phyloP scores from a whole-genome alignment of 2,113 vertebrate genomes.

The Eulacestoma nigropectus region DNA sequence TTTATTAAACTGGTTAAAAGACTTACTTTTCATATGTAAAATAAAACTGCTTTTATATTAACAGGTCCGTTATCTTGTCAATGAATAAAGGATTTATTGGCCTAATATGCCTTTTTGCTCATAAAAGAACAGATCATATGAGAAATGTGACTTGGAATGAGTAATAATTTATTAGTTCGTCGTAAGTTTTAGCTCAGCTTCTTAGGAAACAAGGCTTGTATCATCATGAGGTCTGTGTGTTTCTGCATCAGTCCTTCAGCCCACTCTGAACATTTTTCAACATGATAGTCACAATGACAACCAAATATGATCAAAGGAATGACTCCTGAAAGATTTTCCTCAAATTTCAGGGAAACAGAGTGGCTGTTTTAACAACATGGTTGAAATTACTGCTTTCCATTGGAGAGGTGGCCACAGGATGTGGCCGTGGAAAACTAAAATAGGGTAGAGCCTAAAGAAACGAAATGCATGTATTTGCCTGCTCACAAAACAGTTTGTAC shows the following conservation, averaged over 20 bases:
- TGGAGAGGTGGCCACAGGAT: background rate
- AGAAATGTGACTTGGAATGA: conserved; percentile 18
- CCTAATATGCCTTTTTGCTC: conserved; percentile 4
- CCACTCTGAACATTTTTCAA: background rate
- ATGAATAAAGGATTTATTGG: conserved; percentile 19
- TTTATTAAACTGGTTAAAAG: background rate
- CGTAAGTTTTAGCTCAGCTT: background rate
- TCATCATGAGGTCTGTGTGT: background rate
- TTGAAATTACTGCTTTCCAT: background rate
- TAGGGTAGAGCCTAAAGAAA: background rate
- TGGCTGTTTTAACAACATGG: background rate
- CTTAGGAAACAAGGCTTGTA: background rate
- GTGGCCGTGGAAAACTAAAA: background rate
- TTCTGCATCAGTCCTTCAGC: background rate
- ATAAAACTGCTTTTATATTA: conserved; percentile 37
- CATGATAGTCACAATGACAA: background rate
- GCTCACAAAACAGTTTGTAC: background rate
- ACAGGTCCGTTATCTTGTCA: conserved; percentile 41
- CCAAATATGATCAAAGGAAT: background rate
- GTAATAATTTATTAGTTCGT: background rate
- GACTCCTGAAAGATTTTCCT: background rate
- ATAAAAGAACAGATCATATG: conserved; percentile 8
- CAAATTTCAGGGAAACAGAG: background rate
- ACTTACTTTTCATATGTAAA: conserved; percentile 49
- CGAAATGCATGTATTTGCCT: background rate